These are phyloP conservation scores for Sarotherodon lohbergeri DNA, from an alignment of 2,113 vertebrate species.

Conservation along the genomic window DNA sequence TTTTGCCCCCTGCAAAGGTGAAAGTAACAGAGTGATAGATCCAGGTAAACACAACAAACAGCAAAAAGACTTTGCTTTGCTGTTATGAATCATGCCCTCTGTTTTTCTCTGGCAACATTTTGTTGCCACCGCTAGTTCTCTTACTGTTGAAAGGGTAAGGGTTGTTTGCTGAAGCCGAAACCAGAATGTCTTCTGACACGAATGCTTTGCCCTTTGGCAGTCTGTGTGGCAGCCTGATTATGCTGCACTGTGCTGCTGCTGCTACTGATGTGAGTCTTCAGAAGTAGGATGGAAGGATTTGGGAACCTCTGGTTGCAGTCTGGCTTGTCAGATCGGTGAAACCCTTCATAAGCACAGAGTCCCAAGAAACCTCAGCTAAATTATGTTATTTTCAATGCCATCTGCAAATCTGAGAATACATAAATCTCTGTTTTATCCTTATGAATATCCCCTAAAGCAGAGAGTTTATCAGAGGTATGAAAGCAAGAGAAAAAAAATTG, in stretches of 20 bases:
- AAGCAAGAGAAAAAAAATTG: neutral
- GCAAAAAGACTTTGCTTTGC: neutral
- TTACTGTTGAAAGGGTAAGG: slow-evolving; percentile 19
- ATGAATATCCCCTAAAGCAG: neutral
- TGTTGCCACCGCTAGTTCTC: slow-evolving; percentile 3
- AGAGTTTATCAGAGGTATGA: neutral
- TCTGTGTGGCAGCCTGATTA: slow-evolving; percentile 33
- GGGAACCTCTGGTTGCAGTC: neutral
- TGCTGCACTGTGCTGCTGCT: neutral
- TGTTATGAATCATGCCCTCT: slow-evolving; percentile 20
- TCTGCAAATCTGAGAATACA: neutral
- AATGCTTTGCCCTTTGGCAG: slow-evolving; percentile 55
- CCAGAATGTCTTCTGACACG: slow-evolving; percentile 55
- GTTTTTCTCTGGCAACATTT: slow-evolving; percentile 42
- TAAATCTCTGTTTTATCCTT: neutral
- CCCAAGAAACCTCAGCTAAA: neutral
- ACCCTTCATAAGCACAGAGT: neutral
- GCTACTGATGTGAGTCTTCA: slow-evolving; percentile 5
- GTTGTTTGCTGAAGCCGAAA: slow-evolving; percentile 48
- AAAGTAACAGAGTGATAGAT: neutral
- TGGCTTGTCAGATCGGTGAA: neutral
- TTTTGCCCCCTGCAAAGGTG: neutral
- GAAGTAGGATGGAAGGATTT: slow-evolving; percentile 5
- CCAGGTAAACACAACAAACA: neutral
- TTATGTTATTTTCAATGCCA: neutral